A percentile compares a stretch with the other conserved stretches of the same genome.
phyloP scores from a whole-genome alignment of 2,113 vertebrate genomes.

The Cryptoleucopteryx plumbea region DNA sequence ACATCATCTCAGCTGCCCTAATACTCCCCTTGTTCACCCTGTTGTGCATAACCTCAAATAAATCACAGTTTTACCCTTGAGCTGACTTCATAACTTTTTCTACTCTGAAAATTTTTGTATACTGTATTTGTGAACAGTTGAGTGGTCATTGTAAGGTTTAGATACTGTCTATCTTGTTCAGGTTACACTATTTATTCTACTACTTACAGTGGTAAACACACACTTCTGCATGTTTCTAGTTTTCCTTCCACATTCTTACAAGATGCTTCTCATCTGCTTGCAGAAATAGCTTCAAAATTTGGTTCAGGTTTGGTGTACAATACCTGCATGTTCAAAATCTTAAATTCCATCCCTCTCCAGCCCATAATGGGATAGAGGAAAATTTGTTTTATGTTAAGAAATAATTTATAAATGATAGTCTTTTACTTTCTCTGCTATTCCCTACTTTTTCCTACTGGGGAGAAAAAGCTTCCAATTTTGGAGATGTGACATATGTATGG shows the following conservation, averaged over 20 bases:
- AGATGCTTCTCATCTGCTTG: not conserved
- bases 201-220: not conserved
- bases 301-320: not conserved
- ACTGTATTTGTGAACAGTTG: not conserved
- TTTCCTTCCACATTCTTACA: not conserved
- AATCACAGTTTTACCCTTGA: not conserved
- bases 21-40: not conserved
- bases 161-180: not conserved
- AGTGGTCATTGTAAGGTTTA: not conserved
- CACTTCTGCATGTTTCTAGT: not conserved
- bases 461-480: not conserved
- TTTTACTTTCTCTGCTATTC: not conserved
- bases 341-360: not conserved
- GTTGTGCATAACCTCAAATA: not conserved
- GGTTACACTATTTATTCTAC: not conserved
- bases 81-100: not conserved
- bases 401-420: not conserved
- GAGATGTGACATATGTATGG: not conserved
- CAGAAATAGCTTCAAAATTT: not conserved
- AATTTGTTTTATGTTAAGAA: not conserved
- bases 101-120: not conserved
- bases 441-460: not conserved
- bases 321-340: rapidly evolving
- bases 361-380: not conserved
- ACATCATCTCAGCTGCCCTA: not conserved